Evolutionary conservation across 2,113 vertebrate species (phyloP).

Genomic region (Mobula hypostoma): DNA sequence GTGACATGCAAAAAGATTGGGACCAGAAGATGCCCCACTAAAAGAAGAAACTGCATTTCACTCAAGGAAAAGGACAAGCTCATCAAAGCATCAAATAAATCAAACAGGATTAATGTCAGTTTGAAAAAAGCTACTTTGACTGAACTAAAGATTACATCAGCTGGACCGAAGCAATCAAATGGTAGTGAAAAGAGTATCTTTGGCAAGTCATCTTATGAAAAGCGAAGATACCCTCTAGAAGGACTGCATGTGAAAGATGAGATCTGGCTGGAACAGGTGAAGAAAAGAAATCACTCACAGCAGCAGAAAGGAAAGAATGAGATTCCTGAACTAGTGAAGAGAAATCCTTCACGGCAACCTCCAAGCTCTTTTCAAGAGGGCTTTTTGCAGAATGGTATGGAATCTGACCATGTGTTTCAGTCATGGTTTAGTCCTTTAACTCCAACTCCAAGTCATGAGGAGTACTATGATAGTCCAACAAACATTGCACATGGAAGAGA

Average conservation of each 20-base stretch:
- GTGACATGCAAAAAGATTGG: neutral
- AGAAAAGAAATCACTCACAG: slow-evolving; percentile 25
- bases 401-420: slow-evolving; percentile 41
- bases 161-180: neutral
- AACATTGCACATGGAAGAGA: slow-evolving; percentile 9
- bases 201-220: slow-evolving; percentile 35
- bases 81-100: slow-evolving; percentile 41
- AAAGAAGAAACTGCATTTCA: neutral
- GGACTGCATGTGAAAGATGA: slow-evolving; percentile 21
- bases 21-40: neutral
- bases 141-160: neutral
- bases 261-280: slow-evolving; percentile 38
- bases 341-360: slow-evolving; percentile 24
- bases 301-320: neutral
- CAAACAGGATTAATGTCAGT: slow-evolving; percentile 41
- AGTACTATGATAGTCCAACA: neutral
- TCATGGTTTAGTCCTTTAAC: slow-evolving; percentile 50
- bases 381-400: slow-evolving; percentile 32
- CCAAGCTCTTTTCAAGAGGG: slow-evolving; percentile 43
- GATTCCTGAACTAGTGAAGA: slow-evolving; percentile 31
- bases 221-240: neutral
- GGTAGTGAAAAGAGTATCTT: slow-evolving; percentile 34
- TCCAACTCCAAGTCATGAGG: neutral
- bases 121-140: fast-evolving
- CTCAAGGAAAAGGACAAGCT: slow-evolving; percentile 41